Conservation (phyloP, 2,113 vertebrate species). For the Cynocephalus volans region DNA sequence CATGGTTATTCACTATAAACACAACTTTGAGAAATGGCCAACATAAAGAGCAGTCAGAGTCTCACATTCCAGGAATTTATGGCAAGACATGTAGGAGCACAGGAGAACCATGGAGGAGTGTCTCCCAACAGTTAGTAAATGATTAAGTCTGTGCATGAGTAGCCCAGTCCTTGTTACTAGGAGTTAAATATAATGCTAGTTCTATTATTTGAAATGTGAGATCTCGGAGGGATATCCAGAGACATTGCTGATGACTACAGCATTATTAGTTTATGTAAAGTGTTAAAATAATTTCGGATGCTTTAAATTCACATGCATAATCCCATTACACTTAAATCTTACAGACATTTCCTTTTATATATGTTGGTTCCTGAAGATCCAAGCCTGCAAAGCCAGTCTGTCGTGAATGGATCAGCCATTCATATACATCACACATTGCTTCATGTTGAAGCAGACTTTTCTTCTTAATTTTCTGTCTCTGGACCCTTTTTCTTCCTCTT, state of each 20-base stretch:
- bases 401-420: neutral
- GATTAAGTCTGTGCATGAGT: too few relatives aligned
- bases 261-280: neutral
- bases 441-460: neutral
- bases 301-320: neutral
- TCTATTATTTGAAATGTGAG: neutral
- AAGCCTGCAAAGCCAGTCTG: rapidly evolving
- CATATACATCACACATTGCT: too few relatives aligned
- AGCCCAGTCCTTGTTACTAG: neutral
- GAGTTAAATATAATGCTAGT: neutral
- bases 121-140: neutral
- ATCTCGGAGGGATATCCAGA: neutral
- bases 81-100: neutral
- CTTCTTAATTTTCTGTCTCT: neutral
- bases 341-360: neutral
- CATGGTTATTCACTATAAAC: neutral
- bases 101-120: too few relatives aligned
- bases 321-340: neutral
- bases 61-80: neutral
- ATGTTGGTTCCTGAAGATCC: too few relatives aligned
- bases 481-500: neutral
- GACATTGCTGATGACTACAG: neutral
- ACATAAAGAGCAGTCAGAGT: too few relatives aligned
- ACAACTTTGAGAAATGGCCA: neutral
- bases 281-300: too few relatives aligned